Evolutionary conservation across 2,113 vertebrate genomes (phyloP).

Genomic region (Varanus salvator): DNA sequence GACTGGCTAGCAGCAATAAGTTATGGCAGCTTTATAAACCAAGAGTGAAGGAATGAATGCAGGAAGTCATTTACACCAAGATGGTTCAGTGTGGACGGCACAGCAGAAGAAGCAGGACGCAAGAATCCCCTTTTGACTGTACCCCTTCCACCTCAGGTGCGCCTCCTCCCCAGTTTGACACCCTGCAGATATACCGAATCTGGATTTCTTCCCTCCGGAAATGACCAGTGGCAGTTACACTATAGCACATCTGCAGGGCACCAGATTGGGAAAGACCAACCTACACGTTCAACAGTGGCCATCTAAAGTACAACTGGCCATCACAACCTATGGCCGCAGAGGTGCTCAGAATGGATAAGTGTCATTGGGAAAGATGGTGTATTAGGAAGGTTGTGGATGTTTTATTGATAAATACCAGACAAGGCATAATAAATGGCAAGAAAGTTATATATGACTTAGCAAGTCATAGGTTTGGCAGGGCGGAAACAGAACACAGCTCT

Average conservation of each 20-base stretch:
- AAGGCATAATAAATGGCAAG: background rate
- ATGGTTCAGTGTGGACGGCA: background rate
- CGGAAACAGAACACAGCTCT: background rate
- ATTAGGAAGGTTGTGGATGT: background rate
- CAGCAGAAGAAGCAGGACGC: slow-evolving; percentile 17
- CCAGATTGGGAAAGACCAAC: too few relatives aligned
- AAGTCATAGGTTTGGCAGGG: slow-evolving; percentile 14
- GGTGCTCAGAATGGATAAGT: background rate
- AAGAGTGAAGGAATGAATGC: background rate
- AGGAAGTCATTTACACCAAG: background rate
- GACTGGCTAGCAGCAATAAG: background rate
- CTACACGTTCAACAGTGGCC: too few relatives aligned
- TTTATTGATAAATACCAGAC: background rate
- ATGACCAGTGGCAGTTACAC: too few relatives aligned
- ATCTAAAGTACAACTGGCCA: too few relatives aligned
- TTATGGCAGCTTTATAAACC: background rate
- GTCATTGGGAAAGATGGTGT: background rate
- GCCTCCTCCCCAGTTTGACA: too few relatives aligned
- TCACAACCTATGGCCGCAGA: too few relatives aligned
- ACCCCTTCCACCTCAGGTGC: background rate
- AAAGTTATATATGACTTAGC: too few relatives aligned
- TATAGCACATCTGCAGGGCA: too few relatives aligned
- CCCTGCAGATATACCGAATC: too few relatives aligned
- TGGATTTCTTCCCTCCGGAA: too few relatives aligned
- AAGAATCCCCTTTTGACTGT: background rate